Evolutionary conservation across 92 coral and sea anemone genomes (phyloP).

Genomic region (Anthopleura xanthogrammica): DNA sequence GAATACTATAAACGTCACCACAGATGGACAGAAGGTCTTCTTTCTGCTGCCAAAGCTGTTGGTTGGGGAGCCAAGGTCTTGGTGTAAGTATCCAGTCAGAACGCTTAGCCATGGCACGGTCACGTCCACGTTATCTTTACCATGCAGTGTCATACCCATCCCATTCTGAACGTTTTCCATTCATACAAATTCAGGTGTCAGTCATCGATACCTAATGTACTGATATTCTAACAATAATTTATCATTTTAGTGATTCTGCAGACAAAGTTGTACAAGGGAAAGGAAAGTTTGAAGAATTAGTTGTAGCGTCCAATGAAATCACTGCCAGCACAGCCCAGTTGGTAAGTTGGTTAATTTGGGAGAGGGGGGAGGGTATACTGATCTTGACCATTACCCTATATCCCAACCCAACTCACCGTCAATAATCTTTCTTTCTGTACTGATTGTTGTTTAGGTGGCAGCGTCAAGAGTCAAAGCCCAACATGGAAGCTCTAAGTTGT

Average conservation of each 20-base stretch:
- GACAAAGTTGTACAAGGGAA: slow-evolving; percentile 93
- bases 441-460: slow-evolving; percentile 68
- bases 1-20: slow-evolving; percentile 98
- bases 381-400: too few relatives aligned
- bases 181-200: not conserved
- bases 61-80: slow-evolving; percentile 99
- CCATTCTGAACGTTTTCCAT: not conserved
- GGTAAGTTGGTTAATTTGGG: slow-evolving; percentile 33
- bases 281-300: slow-evolving; percentile 97
- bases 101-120: too few relatives aligned
- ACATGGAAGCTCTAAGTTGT: slow-evolving; percentile 68
- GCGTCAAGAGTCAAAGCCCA: slow-evolving; percentile 95
- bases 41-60: slow-evolving; percentile 98
- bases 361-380: too few relatives aligned
- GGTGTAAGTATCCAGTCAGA: slow-evolving; percentile 64
- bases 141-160: too few relatives aligned
- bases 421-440: not conserved
- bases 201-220: not conserved
- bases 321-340: slow-evolving; percentile 98
- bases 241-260: slow-evolving; percentile 75
- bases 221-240: not conserved
- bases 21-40: slow-evolving; percentile 98
- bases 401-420: too few relatives aligned
- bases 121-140: too few relatives aligned
- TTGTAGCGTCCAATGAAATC: slow-evolving; percentile 93